Evolutionary conservation across 1,140 invertebrate species (phyloP).

Genomic region (Orussus abietinus): DNA sequence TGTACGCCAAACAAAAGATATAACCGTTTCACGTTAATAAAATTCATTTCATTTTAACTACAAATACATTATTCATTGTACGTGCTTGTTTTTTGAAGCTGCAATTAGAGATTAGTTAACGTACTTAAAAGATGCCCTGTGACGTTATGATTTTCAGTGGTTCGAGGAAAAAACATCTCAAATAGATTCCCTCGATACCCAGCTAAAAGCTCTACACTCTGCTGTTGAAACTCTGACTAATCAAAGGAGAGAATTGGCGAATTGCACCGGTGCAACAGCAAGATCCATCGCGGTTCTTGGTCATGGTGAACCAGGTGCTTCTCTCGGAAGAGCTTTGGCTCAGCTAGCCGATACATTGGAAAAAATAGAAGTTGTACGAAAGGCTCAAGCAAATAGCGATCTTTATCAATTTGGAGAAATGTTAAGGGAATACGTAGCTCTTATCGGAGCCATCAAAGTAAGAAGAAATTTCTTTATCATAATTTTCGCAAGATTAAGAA

Average conservation of each 20-base stretch:
- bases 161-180: slow-evolving; percentile 95
- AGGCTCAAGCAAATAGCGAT: slow-evolving; percentile 92
- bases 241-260: slow-evolving; percentile 82
- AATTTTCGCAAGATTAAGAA: background rate
- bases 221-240: slow-evolving; percentile 85
- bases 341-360: slow-evolving; percentile 84
- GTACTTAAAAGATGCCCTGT: no score
- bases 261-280: slow-evolving; percentile 74
- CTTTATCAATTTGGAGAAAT: slow-evolving; percentile 91
- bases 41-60: no score
- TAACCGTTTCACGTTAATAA: no score
- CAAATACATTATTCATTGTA: no score
- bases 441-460: slow-evolving; percentile 89
- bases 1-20: no score
- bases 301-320: slow-evolving; percentile 92
- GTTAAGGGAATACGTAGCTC: slow-evolving; percentile 90
- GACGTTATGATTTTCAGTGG: slow-evolving; percentile 89
- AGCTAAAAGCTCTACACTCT: slow-evolving; percentile 82
- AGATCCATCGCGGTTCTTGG: slow-evolving; percentile 89
- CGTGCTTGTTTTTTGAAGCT: no score
- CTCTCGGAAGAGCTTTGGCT: slow-evolving; percentile 86
- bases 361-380: slow-evolving; percentile 78
- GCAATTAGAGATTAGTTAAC: no score
- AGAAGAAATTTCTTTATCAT: slow-evolving; percentile 4
- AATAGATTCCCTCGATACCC: slow-evolving; percentile 87